Evolutionary conservation across 2,113 vertebrate genomes (phyloP), one percentile per base, ranked within the genome.

Genomic region (Sinocyclocheilus anophthalmus): DNA sequence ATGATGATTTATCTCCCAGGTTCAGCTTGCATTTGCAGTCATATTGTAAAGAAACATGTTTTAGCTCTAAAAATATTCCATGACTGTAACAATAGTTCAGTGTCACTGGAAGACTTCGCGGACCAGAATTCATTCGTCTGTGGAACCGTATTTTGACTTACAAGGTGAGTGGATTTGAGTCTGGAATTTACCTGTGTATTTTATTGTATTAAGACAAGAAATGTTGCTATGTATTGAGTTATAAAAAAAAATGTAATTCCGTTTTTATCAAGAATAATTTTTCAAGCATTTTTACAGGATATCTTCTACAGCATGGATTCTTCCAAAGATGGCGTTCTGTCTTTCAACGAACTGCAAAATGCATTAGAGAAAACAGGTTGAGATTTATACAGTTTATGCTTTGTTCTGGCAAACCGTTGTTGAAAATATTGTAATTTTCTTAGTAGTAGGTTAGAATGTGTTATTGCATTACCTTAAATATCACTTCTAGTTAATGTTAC

Each of bases 271-370:
- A 20, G 18, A 57, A 57, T 57, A 2, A 20, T 20, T 2, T 20
- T 57, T 57, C 18, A 20, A 20, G 14, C 4, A 65, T n/a, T 5
- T 87, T 82, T 0, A n/a, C 84, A 94, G 94, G 88, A 93, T 2
- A 90, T 93, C 55, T 95, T 95, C 86, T 90, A 73, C 83, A 61
- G 0, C 13, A 93, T 81, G 65, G 92, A 93, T 76, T 88, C 91
- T 16, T 91, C 91, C 5, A 63, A 14, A 26, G 92, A 91, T 0
- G 93, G 93, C 86, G 90, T 78, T 0, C 57, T 95, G 55, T 92
- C 91, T 57, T 85, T 94, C 86, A 85, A 16, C 0, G 92, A 94
- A 83, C 91, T 95, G 57, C 91, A 91, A 85, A 92, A 91, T 37
- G 93, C 93, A 3, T 84, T 93, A 0, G 1, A 42, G 73, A 79